Evolutionary conservation across 2,797 vertebrate species (phyloP).

Genomic region (Oreochromis grahami): DNA sequence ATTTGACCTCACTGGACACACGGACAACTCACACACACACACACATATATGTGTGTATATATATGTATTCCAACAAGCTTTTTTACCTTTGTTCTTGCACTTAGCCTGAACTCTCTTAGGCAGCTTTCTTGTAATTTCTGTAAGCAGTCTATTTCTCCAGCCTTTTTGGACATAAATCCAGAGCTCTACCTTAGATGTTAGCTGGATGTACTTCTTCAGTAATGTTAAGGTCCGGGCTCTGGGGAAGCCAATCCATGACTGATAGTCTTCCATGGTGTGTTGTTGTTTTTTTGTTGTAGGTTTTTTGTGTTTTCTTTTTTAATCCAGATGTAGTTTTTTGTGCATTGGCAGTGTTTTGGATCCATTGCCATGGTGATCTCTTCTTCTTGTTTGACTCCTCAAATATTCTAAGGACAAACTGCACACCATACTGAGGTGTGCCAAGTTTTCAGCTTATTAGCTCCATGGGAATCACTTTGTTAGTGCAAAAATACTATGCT

Average conservation of each 20-base stretch:
- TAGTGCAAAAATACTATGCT: not conserved
- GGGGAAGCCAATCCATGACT: not conserved
- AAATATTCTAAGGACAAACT: not conserved
- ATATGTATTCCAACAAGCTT: not conserved
- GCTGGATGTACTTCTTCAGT: not conserved
- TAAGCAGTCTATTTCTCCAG: not conserved
- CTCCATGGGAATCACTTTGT: not conserved
- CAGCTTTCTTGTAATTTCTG: not conserved
- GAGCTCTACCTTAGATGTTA: not conserved
- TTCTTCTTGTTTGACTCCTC: not conserved
- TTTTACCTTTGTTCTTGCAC: not conserved
- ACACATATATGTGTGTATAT: too few relatives aligned
- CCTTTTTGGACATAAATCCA: not conserved
- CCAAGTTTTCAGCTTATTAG: not conserved
- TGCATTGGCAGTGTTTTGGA: not conserved
- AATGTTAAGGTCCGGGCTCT: not conserved
- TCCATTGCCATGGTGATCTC: not conserved
- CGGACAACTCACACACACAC: not conserved
- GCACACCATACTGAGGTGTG: not conserved
- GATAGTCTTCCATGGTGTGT: not conserved
- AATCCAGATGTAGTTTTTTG: not conserved
- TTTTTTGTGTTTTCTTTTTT: not conserved
- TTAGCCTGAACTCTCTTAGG: not conserved
- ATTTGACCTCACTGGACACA: not conserved
- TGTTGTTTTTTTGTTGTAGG: not conserved